phyloP scores from a whole-genome alignment of 2,797 vertebrate genomes.

The Spinibarbus caldwelli region DNA sequence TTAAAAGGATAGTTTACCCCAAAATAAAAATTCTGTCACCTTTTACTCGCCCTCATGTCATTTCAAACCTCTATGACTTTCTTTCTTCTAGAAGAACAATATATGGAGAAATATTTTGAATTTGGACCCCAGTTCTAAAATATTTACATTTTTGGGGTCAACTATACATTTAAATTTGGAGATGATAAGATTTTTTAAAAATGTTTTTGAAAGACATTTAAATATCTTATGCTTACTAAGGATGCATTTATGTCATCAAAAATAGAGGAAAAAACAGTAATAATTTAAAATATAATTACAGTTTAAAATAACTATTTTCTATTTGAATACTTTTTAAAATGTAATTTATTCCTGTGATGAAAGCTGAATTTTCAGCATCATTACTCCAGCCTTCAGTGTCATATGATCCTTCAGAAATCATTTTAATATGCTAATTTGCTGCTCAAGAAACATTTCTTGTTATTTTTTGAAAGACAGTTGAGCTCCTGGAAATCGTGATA shows the following conservation, averaged over 20 bases:
- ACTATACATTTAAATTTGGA: background rate
- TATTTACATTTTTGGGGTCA: background rate
- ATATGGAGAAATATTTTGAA: background rate
- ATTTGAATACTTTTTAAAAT: background rate
- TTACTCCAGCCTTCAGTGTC: background rate
- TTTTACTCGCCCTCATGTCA: background rate
- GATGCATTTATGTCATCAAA: background rate
- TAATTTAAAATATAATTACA: background rate
- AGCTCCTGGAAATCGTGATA: background rate
- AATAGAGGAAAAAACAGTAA: background rate
- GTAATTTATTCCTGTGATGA: background rate
- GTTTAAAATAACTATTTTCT: background rate
- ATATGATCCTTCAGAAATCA: background rate
- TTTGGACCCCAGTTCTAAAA: background rate
- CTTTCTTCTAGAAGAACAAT: background rate
- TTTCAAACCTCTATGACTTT: background rate
- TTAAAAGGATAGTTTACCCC: background rate
- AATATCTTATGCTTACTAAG: background rate
- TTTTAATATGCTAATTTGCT: background rate
- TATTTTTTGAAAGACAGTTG: background rate
- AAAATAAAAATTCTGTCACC: background rate
- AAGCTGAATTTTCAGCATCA: background rate
- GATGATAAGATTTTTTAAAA: background rate
- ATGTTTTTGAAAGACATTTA: background rate
- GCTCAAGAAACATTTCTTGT: background rate